phyloP scores from a whole-genome alignment of 2,113 vertebrate species.

The Bubalus kerabau region DNA sequence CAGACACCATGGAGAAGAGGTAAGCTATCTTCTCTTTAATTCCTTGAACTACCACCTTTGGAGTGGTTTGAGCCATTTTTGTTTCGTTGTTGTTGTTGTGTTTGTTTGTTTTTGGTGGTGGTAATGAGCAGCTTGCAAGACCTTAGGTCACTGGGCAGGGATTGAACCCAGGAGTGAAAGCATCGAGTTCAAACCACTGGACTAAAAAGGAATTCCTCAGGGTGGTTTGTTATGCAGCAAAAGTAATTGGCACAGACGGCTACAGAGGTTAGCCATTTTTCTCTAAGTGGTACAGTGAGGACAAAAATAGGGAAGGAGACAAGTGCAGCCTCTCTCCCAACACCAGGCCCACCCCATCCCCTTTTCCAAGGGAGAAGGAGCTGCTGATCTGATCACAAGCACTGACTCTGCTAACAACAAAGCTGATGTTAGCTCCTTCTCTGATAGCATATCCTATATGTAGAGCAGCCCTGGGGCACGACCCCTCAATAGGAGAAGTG shows the following conservation, averaged over 20 bases:
- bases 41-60: background rate
- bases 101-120: background rate
- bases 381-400: background rate
- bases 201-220: background rate
- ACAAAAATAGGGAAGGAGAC: no score
- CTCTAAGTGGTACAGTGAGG: background rate
- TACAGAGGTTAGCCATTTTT: background rate
- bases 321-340: rapidly evolving
- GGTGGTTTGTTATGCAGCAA: background rate
- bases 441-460: background rate
- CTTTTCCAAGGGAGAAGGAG: background rate
- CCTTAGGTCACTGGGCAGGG: background rate
- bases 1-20: background rate
- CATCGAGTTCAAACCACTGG: background rate
- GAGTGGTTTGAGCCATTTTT: background rate
- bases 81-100: background rate
- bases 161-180: background rate
- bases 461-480: rapidly evolving
- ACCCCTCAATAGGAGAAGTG: background rate
- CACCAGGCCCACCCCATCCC: background rate
- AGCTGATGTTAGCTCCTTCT: background rate
- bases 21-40: background rate
- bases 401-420: background rate
- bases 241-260: background rate
- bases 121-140: background rate